Base-by-base conservation (phyloP, 2,797 vertebrate species). In the Rhinogobio ventralis region DNA sequence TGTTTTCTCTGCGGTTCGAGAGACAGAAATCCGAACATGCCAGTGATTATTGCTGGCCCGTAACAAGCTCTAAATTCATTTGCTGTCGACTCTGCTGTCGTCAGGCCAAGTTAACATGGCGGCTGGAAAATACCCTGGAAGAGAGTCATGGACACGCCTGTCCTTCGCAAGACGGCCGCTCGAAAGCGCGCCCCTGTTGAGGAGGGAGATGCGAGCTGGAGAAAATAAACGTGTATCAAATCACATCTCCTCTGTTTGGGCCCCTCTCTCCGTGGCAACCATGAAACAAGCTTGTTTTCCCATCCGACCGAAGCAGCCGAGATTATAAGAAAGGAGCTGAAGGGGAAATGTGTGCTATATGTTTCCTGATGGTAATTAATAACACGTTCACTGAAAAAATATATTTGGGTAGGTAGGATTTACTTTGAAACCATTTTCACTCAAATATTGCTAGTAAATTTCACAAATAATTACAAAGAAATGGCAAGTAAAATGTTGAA, bases 121-220 rank as follows among this genome's bases (percentile, higher is more conserved):
- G 73, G 79, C 87, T 93, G 93, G 92, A 93, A 94, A 95, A 93
- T 91, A 93, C 92, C 93, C 91, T 93, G 92, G 92, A 94, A 94
- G 89, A 89, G 83, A 78, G 66, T 79, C 84, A 86, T 86, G 71
- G 90, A 92, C 90, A 92, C 91, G 91, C 92, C 92, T 90, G 89
- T 20, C 73, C 87, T 86, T 11, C 36, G 69, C 57, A 68, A 73
- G 69, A 79, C 69, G 77, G 80, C 33, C 45, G 49, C 78, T 79
- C 25, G 45, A 55, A 55, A 89, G 87, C 86, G 85, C 83, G 86
- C 81, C 89, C 83, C 90, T 88, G 77, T 86, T 84, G 81, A 84
- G 86, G 88, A 86, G 89, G 81, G 82, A 88, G 88, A 91, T 79
- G 77, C 90, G 85, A 91, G 89, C 46, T 46, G 86, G 88, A 92